Evolutionary conservation across 2,888 invertebrate genomes (phyloP).

Genomic region (Drosophila pseudotakahashii): DNA sequence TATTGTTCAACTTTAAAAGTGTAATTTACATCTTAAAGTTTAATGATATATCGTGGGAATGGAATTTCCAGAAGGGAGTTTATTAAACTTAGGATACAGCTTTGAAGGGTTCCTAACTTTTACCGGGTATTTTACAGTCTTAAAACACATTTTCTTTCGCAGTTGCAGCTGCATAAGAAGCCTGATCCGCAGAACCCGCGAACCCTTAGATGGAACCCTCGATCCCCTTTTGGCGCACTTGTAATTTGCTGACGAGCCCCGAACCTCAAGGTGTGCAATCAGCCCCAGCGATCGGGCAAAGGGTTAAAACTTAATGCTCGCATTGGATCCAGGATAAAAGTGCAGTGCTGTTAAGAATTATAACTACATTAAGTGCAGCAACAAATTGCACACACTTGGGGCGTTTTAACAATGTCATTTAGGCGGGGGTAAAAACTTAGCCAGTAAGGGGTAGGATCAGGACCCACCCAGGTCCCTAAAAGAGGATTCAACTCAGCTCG

Average conservation of each 20-base stretch:
- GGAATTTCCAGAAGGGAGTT: too few species aligned
- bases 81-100: background rate
- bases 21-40: too few species aligned
- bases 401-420: slow-evolving; percentile 42
- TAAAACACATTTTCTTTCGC: too few species aligned
- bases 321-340: slow-evolving; percentile 14
- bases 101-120: background rate
- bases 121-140: slow-evolving; percentile 16
- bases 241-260: slow-evolving; percentile 54
- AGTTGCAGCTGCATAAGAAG: slow-evolving; percentile 23
- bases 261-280: slow-evolving; percentile 67
- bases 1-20: background rate
- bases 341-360: slow-evolving; percentile 48
- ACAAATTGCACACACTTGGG: slow-evolving; percentile 50
- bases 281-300: slow-evolving; percentile 55
- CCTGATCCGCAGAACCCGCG: background rate
- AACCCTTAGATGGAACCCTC: slow-evolving; percentile 5
- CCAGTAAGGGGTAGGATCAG: slow-evolving; percentile 20
- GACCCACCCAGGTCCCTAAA: slow-evolving; percentile 25
- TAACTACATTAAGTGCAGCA: slow-evolving; percentile 50
- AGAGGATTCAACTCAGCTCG: background rate
- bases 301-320: slow-evolving; percentile 36
- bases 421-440: too few species aligned
- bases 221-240: slow-evolving; percentile 26
- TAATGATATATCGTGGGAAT: background rate